These are phyloP conservation scores for Tupaia chinensis DNA, from an alignment of 2,113 vertebrate species.

Conservation along the genomic window DNA sequence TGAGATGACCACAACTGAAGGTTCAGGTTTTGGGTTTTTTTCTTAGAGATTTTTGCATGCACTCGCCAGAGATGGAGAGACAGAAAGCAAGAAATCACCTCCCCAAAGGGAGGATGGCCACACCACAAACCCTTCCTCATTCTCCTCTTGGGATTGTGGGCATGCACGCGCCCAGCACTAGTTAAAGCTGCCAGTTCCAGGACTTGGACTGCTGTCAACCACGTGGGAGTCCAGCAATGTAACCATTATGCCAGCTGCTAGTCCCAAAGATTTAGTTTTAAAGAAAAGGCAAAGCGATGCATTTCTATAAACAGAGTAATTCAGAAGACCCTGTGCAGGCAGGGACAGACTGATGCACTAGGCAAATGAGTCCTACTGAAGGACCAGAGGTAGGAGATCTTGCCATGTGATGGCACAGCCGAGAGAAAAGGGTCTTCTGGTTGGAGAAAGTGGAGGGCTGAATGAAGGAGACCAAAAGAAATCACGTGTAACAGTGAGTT, in stretches of 20 bases:
- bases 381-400: background rate
- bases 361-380: background rate
- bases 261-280: background rate
- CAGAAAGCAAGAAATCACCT: no score
- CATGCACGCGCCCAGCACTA: no score
- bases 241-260: no score
- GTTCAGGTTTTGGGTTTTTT: no score
- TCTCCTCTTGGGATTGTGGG: no score
- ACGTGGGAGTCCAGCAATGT: no score
- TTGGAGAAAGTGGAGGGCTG: background rate
- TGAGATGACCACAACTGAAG: background rate
- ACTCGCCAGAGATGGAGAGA: no score
- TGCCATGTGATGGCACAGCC: background rate
- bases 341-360: background rate
- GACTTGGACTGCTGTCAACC: no score
- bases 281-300: background rate
- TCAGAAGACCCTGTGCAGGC: background rate
- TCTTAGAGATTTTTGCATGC: no score
- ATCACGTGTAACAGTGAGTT: background rate
- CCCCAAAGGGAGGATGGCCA: no score
- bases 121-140: no score
- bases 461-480: conserved; percentile 1
- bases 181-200: no score
- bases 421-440: background rate
- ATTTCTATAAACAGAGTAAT: background rate